A percentile compares a stretch with the other conserved stretches of the same genome.
Conservation (phyloP, 2,888 invertebrate genomes). For the Chorisops tibialis region DNA sequence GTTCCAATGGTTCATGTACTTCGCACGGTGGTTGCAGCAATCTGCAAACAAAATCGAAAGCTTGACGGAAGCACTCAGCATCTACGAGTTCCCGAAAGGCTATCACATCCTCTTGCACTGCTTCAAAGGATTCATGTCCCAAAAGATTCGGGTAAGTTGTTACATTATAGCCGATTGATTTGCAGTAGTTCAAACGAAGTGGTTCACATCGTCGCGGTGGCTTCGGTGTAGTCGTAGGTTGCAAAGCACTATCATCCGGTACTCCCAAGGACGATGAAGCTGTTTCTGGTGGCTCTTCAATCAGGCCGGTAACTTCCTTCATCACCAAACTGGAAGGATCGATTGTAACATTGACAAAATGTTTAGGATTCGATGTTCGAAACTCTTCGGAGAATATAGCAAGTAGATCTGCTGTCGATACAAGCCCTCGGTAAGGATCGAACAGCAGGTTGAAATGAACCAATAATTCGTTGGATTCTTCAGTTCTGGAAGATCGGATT, state of each 20-base stretch:
- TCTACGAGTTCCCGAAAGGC: constrained; percentile 83
- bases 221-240: constrained; percentile 52
- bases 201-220: constrained; percentile 66
- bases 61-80: constrained; percentile 82
- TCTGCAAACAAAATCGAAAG: constrained; percentile 86
- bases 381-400: constrained; percentile 67
- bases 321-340: constrained; percentile 65
- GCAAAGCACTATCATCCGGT: constrained; percentile 43
- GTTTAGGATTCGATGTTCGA: constrained; percentile 56
- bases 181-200: constrained; percentile 66
- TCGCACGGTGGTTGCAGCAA: constrained; percentile 79
- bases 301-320: constrained; percentile 53
- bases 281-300: constrained; percentile 48
- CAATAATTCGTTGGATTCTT: constrained; percentile 65
- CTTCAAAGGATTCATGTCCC: constrained; percentile 60
- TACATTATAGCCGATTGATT: constrained; percentile 69
- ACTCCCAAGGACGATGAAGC: constrained; percentile 48
- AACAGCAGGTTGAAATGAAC: constrained; percentile 85
- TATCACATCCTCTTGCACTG: constrained; percentile 72
- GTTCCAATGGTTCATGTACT: constrained; percentile 59
- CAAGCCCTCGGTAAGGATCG: constrained; percentile 69
- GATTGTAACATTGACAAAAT: constrained; percentile 63
- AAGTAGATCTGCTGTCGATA: constrained; percentile 63
- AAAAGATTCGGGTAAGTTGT: constrained; percentile 79
- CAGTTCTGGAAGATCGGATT: constrained; percentile 54